Conservation (phyloP, 2,888 invertebrate genomes). For the Zootermopsis nevadensis region DNA sequence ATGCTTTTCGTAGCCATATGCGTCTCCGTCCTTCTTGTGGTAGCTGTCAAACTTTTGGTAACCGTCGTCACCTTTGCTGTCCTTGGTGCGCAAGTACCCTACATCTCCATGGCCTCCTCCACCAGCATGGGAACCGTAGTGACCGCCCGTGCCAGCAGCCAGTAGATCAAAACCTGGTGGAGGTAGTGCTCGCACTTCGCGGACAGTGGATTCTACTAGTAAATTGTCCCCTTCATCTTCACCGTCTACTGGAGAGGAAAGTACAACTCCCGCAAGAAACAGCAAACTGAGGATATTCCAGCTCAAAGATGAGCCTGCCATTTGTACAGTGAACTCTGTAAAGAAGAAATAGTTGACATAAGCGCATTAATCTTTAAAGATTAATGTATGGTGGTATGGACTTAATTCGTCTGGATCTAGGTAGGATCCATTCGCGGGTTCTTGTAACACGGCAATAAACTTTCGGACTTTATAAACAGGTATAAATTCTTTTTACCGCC, state of each 20-base stretch:
- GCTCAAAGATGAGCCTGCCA: background rate
- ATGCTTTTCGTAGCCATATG: conserved; percentile 77
- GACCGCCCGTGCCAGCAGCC: conserved; percentile 43
- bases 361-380: too few relatives aligned
- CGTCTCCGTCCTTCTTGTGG: conserved; percentile 79
- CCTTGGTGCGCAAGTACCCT: conserved; percentile 73
- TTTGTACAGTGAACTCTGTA: background rate
- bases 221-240: conserved; percentile 10
- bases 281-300: background rate
- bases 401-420: too few relatives aligned
- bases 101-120: conserved; percentile 71
- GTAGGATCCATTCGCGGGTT: too few relatives aligned
- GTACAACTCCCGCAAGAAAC: background rate
- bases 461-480: too few relatives aligned
- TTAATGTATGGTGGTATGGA: too few relatives aligned
- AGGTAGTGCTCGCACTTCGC: conserved; percentile 44
- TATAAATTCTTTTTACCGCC: too few relatives aligned
- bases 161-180: conserved; percentile 40
- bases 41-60: conserved; percentile 79
- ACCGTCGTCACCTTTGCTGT: conserved; percentile 73
- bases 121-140: conserved; percentile 58
- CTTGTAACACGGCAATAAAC: too few relatives aligned
- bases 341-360: background rate
- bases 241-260: background rate
- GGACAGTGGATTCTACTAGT: conserved; percentile 41